phyloP scores from a whole-genome alignment of 2,797 vertebrate species.

The Gymnocypris eckloni region DNA sequence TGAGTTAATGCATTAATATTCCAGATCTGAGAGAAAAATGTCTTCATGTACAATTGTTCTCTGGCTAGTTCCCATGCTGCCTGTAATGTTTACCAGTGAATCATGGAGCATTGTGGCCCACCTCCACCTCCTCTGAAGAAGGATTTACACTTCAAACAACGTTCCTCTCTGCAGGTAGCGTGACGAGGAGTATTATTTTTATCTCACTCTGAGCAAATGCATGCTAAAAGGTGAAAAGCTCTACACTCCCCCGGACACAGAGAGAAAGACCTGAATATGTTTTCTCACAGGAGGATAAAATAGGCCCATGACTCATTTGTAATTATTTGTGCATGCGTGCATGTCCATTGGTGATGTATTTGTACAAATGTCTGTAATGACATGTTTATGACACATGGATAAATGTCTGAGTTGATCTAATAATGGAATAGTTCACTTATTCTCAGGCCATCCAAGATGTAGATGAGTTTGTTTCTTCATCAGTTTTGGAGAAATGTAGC shows the following conservation, averaged over 20 bases:
- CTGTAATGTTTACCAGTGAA: slow-evolving; percentile 48
- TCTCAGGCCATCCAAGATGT: neutral
- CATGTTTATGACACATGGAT: neutral
- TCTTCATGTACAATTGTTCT: slow-evolving; percentile 14
- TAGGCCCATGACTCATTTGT: slow-evolving; percentile 17
- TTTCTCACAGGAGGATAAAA: slow-evolving; percentile 31
- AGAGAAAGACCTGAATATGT: slow-evolving; percentile 1
- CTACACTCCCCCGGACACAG: slow-evolving; percentile 23
- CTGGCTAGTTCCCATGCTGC: slow-evolving; percentile 12
- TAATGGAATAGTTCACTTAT: neutral
- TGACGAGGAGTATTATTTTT: slow-evolving; percentile 47
- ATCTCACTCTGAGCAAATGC: slow-evolving; percentile 34
- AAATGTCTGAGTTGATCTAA: neutral
- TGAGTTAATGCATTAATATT: slow-evolving; percentile 5
- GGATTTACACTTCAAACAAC: slow-evolving; percentile 58
- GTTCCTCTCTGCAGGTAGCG: slow-evolving; percentile 49
- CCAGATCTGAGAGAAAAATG: slow-evolving; percentile 18
- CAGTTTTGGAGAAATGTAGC: neutral
- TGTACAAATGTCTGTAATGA: neutral
- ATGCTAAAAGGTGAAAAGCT: slow-evolving; percentile 34
- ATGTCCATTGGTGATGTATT: neutral
- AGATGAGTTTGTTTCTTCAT: neutral
- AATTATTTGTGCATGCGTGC: neutral
- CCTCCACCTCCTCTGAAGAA: slow-evolving; percentile 40
- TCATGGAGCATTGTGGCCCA: slow-evolving; percentile 32